A percentile compares a stretch with the other conserved stretches of the same genome.
These are phyloP conservation scores for Drosophila mayri DNA, from an alignment of 1,140 invertebrate species.

Conservation along the genomic window DNA sequence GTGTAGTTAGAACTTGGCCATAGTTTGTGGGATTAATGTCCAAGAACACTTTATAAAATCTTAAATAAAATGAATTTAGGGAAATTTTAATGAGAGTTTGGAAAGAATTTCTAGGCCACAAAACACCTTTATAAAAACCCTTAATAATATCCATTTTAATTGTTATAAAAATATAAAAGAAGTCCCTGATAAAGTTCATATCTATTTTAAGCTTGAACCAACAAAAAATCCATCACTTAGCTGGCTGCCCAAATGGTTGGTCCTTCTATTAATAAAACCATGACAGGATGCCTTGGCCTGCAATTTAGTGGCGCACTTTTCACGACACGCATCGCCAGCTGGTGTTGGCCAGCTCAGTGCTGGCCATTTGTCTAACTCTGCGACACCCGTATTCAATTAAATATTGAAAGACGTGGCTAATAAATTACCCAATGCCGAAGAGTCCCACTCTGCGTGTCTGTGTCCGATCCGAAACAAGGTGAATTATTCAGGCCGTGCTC, in stretches of 20 bases:
- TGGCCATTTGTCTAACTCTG: constrained; percentile 68
- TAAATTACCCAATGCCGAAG: constrained; percentile 59
- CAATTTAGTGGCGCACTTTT: constrained; percentile 65
- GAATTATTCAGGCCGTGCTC: constrained; percentile 41
- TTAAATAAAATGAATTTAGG: background rate
- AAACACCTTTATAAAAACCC: background rate
- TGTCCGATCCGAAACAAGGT: constrained; percentile 24
- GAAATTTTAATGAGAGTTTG: background rate
- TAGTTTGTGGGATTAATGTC: background rate
- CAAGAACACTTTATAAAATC: background rate
- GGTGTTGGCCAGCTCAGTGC: constrained; percentile 10
- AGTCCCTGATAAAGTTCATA: constrained; percentile 17
- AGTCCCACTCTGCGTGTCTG: background rate
- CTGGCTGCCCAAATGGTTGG: constrained; percentile 33
- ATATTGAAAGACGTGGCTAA: constrained; percentile 69
- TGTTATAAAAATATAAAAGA: background rate
- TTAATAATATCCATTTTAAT: background rate
- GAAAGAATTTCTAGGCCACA: background rate
- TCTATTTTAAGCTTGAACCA: constrained; percentile 37
- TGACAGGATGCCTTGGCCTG: constrained; percentile 38
- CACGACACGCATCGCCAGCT: constrained; percentile 33
- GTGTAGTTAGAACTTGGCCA: background rate
- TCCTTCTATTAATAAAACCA: constrained; percentile 65
- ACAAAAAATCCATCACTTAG: constrained; percentile 10
- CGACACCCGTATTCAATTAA: constrained; percentile 77